phyloP scores from a whole-genome alignment of 2,888 invertebrate species.

The Pachycephus smyrnensis region DNA sequence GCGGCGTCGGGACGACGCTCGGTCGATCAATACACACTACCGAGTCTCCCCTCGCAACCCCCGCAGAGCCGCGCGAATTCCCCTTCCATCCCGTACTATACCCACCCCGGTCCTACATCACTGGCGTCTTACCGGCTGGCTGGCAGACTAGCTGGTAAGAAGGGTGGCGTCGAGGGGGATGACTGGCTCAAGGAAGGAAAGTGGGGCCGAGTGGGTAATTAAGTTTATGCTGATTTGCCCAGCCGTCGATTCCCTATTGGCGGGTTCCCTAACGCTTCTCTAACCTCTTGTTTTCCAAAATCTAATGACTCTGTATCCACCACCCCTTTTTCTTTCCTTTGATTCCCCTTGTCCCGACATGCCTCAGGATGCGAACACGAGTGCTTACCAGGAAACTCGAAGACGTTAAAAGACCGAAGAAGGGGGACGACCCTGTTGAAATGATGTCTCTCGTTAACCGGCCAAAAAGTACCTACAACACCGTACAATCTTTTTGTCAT shows the following conservation, averaged over 20 bases:
- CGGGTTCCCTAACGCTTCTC: not conserved
- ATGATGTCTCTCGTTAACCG: not conserved
- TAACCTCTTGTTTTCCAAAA: not conserved
- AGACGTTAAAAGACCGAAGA: not conserved
- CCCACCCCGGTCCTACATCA: constrained; percentile 4
- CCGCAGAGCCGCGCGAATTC: constrained; percentile 8
- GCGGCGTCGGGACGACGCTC: constrained; percentile 43
- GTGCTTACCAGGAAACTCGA: not conserved
- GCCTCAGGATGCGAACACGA: not conserved
- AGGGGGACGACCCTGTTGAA: not conserved
- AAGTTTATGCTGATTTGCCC: constrained; percentile 42
- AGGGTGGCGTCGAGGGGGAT: constrained; percentile 13
- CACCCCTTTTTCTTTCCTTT: not conserved
- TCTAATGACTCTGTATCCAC: not conserved
- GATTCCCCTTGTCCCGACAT: not conserved
- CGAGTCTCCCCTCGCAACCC: constrained; percentile 26
- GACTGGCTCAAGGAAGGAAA: constrained; percentile 22
- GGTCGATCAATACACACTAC: constrained; percentile 64
- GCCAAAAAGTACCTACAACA: not conserved
- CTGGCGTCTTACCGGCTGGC: constrained; percentile 34
- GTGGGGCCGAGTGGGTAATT: constrained; percentile 31
- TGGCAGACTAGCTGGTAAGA: constrained; percentile 12
- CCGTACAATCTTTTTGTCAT: not conserved
- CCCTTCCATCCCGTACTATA: constrained; percentile 10
- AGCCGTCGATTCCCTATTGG: constrained; percentile 27